These are phyloP conservation scores for Sardinella longiceps DNA, from an alignment of 2,797 vertebrate genomes.

Conservation along the genomic window DNA sequence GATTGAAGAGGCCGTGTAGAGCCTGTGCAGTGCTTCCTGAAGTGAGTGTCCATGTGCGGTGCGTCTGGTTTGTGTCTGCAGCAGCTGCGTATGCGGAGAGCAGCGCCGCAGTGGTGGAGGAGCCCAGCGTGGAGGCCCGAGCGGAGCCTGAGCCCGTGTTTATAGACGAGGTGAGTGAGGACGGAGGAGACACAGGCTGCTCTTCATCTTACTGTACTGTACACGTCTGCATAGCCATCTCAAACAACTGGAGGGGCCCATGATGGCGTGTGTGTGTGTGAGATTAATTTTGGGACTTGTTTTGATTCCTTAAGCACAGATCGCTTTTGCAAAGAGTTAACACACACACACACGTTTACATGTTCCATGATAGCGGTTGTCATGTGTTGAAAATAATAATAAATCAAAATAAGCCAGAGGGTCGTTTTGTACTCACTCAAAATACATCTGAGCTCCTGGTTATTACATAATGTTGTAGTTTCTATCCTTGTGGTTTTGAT, in stretches of 20 bases:
- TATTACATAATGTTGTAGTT: not conserved
- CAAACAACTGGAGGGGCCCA: not conserved
- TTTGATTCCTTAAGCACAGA: not conserved
- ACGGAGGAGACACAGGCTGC: not conserved
- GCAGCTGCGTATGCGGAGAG: constrained; percentile 76
- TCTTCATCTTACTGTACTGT: not conserved
- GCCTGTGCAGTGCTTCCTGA: not conserved
- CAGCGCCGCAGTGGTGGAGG: constrained; percentile 74
- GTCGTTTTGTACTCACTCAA: not conserved
- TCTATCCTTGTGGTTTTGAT: not conserved
- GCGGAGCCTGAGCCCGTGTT: constrained; percentile 86
- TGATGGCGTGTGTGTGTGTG: not conserved
- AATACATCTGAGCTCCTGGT: not conserved
- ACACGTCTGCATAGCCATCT: not conserved
- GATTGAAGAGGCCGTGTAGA: not conserved
- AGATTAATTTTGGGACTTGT: not conserved
- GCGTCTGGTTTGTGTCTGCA: constrained; percentile 46
- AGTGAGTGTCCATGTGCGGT: not conserved
- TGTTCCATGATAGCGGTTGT: not conserved
- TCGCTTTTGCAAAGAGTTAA: not conserved
- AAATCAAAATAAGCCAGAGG: not conserved
- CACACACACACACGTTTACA: not conserved
- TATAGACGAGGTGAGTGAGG: not conserved
- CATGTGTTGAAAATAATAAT: not conserved
- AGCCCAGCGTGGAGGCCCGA: constrained; percentile 76